Percentiles rank a stretch among this genome's conserved stretches.
Conservation (phyloP, 92 coral and sea anemone genomes). For the Montipora capitata region DNA sequence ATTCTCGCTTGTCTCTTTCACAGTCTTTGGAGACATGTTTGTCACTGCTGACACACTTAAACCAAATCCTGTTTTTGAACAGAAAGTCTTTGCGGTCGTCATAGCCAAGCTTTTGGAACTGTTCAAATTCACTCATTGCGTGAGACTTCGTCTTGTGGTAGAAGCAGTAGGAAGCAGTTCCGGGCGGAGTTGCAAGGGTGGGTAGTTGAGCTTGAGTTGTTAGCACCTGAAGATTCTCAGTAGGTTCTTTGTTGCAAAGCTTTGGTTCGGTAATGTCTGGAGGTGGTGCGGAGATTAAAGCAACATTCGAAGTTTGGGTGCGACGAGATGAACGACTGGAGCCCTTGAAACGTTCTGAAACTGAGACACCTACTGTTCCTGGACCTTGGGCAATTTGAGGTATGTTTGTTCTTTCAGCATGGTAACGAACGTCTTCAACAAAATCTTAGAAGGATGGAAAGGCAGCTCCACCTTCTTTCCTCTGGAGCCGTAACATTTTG, state of each 20-base stretch:
- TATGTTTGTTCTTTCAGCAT: constrained; percentile 75
- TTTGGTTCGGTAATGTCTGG: background rate
- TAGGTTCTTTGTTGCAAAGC: background rate
- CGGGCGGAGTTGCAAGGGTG: background rate
- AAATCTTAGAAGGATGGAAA: constrained; percentile 67
- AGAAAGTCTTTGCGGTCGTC: constrained; percentile 80
- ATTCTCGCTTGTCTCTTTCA: constrained; percentile 10
- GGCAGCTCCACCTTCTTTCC: constrained; percentile 54
- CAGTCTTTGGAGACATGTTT: background rate
- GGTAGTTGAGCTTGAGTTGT: constrained; percentile 33
- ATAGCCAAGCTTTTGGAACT: constrained; percentile 42
- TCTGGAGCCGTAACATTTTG: constrained; percentile 65
- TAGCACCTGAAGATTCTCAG: background rate
- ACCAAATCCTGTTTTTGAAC: background rate
- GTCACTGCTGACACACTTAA: constrained; percentile 13
- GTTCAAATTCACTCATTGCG: constrained; percentile 12
- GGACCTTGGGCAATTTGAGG: constrained; percentile 43
- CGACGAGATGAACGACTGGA: background rate
- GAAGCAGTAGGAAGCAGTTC: constrained; percentile 39
- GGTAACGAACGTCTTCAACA: constrained; percentile 47
- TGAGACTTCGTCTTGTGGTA: constrained; percentile 70
- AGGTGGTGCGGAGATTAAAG: constrained; percentile 9
- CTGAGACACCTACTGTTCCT: background rate
- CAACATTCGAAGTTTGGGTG: background rate
- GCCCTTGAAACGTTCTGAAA: background rate